These are phyloP conservation scores for Mimas tiliae DNA, from an alignment of 2,888 invertebrate genomes.

Conservation along the genomic window DNA sequence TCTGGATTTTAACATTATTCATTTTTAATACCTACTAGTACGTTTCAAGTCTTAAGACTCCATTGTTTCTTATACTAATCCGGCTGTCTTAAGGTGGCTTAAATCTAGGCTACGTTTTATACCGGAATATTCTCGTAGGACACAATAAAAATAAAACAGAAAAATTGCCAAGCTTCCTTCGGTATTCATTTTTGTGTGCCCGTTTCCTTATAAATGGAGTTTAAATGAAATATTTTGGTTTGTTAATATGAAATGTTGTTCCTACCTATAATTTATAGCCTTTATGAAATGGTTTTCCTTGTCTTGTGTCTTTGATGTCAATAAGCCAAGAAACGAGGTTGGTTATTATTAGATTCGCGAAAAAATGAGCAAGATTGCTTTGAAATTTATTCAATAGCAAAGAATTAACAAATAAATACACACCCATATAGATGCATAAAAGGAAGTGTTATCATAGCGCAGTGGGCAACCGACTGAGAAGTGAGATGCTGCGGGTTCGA, in stretches of 20 bases:
- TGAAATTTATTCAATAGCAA: background rate
- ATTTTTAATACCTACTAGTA: background rate
- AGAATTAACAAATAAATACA: background rate
- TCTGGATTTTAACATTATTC: background rate
- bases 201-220: background rate
- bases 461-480: too few relatives aligned
- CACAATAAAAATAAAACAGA: slow-evolving; percentile 19
- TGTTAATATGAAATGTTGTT: background rate
- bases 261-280: background rate
- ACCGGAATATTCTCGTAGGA: slow-evolving; percentile 3
- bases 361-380: background rate
- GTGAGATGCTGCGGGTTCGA: too few relatives aligned
- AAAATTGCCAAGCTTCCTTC: slow-evolving; percentile 2
- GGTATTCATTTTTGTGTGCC: background rate
- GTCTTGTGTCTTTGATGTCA: background rate
- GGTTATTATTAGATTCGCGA: background rate
- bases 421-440: background rate
- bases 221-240: slow-evolving; percentile 7
- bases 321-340: background rate
- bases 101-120: slow-evolving; percentile 18
- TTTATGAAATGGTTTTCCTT: slow-evolving; percentile 3
- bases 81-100: slow-evolving; percentile 9
- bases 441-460: too few relatives aligned
- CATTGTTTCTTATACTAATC: slow-evolving; percentile 10
- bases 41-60: background rate